Base-by-base conservation (phyloP, 2,113 vertebrate species). In the Tychaedon coryphoeus region DNA sequence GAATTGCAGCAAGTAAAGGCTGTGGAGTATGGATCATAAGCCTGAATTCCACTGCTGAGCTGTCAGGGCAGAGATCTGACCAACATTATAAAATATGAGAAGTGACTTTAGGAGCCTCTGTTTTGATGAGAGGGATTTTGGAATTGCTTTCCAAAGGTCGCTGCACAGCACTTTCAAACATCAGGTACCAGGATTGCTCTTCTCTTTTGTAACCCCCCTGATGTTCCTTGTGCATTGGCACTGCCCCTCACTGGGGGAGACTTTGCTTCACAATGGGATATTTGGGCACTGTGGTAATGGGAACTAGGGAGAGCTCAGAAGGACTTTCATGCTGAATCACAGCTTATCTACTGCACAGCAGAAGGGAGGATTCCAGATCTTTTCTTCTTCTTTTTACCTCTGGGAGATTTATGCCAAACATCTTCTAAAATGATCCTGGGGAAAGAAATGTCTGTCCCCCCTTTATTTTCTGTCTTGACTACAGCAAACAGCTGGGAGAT, bases 131-230 rank as follows among this genome's bases (percentile, higher is more conserved):
- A 86, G 25, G 69, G 81, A 61, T 91, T 95, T 88, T 0, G 0
- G 92, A 91, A 84, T 45, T 74, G 83, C 92, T 80, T 90, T 93
- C 87, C 83, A 95, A 91, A 95, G 91, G 87, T 92, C 1, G 24
- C 89, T 92, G 94, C 87, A 58, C 80, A 92, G 84, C 16, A 0
- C 86, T 89, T 78, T 26, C 89, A 82, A 92, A 20, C 23, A 69
- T 47, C 61, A 74, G 93, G 94, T 53, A 14, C 91, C 94, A 71
- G 87, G 87, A 58, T 31, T 93, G 93, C 93, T 89, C 84, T 95
- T 89, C 73, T 84, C 90, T 96, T 94, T 84, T 93, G 84, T 84
- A 66, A 96, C 84, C 87, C 95, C 96, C 93, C 92, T 64, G 93
- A 81, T 93, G 94, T 64, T 82, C 78, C 92, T 92, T 90, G 81